Evolutionary conservation across 2,113 vertebrate species (phyloP).

Genomic region (Morone saxatilis): DNA sequence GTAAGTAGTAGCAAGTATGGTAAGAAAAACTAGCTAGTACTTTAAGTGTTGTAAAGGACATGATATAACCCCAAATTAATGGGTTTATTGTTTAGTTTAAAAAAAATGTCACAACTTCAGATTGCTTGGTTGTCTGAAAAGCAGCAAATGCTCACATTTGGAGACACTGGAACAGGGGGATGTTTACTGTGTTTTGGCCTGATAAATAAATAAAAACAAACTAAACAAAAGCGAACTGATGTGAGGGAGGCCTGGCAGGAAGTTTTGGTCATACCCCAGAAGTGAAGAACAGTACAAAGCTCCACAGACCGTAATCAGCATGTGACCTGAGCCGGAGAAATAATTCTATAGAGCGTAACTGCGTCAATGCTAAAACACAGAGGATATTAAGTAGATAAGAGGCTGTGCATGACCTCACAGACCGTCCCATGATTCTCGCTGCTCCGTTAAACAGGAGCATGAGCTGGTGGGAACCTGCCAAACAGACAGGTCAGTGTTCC

Average conservation of each 20-base stretch:
- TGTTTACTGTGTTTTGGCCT: too few species aligned
- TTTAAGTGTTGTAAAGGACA: too few species aligned
- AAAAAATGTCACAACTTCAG: too few species aligned
- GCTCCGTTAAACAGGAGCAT: background rate
- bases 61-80: too few species aligned
- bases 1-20: too few species aligned
- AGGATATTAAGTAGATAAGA: background rate
- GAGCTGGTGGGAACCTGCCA: background rate
- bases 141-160: too few species aligned
- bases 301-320: background rate
- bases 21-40: too few species aligned
- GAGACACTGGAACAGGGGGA: too few species aligned
- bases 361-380: constrained; percentile 17
- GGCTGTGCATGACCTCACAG: constrained; percentile 14
- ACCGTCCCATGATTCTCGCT: constrained; percentile 16
- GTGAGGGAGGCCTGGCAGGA: background rate
- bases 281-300: background rate
- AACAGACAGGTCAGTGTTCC: constrained; percentile 15
- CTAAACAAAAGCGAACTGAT: background rate
- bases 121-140: too few species aligned
- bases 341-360: constrained; percentile 9
- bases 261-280: background rate
- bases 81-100: too few species aligned
- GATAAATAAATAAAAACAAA: background rate
- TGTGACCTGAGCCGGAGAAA: constrained; percentile 27